These are phyloP conservation scores for Rhea americana DNA, from an alignment of 2,113 vertebrate genomes.

Conservation along the genomic window DNA sequence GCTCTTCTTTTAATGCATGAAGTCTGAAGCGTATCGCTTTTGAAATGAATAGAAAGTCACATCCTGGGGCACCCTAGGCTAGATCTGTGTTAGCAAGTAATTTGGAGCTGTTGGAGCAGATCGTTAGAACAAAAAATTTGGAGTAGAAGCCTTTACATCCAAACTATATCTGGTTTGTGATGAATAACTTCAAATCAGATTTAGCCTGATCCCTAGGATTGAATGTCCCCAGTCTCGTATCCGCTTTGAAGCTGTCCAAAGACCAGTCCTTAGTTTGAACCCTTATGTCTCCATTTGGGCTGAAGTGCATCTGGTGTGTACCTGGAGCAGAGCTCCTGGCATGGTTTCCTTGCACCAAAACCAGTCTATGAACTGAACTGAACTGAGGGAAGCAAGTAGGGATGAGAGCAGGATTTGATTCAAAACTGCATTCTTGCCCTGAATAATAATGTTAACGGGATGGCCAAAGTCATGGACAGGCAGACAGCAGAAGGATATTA, in stretches of 20 bases:
- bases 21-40: background rate
- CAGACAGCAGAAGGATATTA: background rate
- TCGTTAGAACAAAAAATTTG: background rate
- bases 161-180: background rate
- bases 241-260: background rate
- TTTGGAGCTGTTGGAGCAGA: background rate
- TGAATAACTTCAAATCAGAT: background rate
- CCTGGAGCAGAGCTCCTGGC: accelerated
- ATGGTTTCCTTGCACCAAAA: background rate
- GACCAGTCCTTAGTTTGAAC: background rate
- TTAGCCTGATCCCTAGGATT: background rate
- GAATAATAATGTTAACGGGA: background rate
- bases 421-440: background rate
- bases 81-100: accelerated
- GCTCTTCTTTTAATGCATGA: background rate
- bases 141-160: background rate
- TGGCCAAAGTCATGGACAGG: background rate
- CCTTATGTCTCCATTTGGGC: background rate
- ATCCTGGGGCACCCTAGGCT: background rate
- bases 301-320: background rate
- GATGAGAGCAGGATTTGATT: background rate
- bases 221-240: background rate
- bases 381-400: background rate
- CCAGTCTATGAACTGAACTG: background rate
- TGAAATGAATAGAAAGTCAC: background rate